phyloP scores from a whole-genome alignment of 2,888 invertebrate genomes.

The Ophioninae sp. region DNA sequence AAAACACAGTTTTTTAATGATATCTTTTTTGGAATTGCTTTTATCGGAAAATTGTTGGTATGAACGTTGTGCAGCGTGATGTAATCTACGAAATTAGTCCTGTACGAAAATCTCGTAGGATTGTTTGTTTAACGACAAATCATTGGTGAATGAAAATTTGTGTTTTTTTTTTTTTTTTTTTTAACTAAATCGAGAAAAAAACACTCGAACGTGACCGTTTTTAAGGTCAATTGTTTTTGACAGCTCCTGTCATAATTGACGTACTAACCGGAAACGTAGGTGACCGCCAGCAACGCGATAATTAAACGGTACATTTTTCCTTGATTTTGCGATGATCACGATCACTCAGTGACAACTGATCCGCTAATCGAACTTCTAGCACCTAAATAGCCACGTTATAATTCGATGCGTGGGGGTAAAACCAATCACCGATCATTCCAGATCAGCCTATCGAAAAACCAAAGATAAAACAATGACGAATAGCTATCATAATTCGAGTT shows the following conservation, averaged over 20 bases:
- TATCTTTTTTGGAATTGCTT: not conserved
- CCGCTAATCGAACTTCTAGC: not conserved
- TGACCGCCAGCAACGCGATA: slow-evolving; percentile 23
- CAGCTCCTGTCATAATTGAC: too few species aligned
- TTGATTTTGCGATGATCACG: not conserved
- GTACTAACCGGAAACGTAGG: slow-evolving; percentile 35
- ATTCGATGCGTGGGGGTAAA: slow-evolving; percentile 2
- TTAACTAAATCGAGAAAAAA: not conserved
- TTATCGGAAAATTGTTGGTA: too few species aligned
- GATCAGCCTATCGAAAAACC: not conserved
- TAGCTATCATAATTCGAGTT: too few species aligned
- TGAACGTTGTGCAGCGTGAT: too few species aligned
- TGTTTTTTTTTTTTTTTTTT: not conserved
- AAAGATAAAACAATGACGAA: not conserved
- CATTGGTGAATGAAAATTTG: not conserved
- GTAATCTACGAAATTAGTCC: too few species aligned
- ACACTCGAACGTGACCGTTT: too few species aligned
- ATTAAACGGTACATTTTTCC: slow-evolving; percentile 29
- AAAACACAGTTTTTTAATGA: not conserved
- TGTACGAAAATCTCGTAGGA: too few species aligned
- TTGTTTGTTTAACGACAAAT: not conserved
- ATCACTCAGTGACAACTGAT: slow-evolving; percentile 7
- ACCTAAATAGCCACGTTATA: slow-evolving; percentile 7
- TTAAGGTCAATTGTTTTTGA: too few species aligned
- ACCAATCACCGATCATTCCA: slow-evolving; percentile 19